phyloP scores from a whole-genome alignment of 2,113 vertebrate genomes.

The Python bivittatus region DNA sequence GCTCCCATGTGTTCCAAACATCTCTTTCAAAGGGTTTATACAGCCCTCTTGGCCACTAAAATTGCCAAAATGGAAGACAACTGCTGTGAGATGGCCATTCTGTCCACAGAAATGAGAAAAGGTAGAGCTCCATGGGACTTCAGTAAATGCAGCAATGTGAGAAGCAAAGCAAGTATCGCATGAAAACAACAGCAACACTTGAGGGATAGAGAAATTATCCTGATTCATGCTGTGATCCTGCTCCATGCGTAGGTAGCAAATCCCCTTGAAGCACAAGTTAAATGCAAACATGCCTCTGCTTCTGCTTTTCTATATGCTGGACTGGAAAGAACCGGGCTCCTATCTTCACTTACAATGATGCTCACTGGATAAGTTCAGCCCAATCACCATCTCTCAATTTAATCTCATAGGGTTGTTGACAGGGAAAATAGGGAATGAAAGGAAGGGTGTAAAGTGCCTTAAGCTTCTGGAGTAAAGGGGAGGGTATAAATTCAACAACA shows the following conservation, averaged over 20 bases:
- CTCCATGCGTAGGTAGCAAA: not conserved
- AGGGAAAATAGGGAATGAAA: not conserved
- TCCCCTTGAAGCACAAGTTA: not conserved
- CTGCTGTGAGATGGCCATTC: not conserved
- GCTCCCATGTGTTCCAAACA: not conserved
- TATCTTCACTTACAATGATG: not conserved
- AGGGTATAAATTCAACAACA: not conserved
- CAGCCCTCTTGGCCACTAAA: not conserved
- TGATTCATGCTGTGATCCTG: not conserved
- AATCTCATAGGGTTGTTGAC: not conserved
- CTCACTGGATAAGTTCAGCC: not conserved
- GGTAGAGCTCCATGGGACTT: not conserved
- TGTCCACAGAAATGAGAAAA: not conserved
- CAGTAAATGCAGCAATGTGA: not conserved
- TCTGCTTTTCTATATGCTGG: too few species aligned
- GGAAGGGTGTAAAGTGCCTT: not conserved
- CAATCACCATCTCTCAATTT: not conserved
- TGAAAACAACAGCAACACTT: not conserved
- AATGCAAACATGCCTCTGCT: too few species aligned
- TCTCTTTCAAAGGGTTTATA: not conserved
- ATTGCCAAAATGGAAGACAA: not conserved
- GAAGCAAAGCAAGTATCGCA: not conserved
- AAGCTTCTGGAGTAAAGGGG: not conserved
- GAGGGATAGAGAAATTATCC: not conserved
- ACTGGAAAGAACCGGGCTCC: not conserved